Conservation (phyloP, 2,888 invertebrate genomes). For the Lucinisca nassula region DNA sequence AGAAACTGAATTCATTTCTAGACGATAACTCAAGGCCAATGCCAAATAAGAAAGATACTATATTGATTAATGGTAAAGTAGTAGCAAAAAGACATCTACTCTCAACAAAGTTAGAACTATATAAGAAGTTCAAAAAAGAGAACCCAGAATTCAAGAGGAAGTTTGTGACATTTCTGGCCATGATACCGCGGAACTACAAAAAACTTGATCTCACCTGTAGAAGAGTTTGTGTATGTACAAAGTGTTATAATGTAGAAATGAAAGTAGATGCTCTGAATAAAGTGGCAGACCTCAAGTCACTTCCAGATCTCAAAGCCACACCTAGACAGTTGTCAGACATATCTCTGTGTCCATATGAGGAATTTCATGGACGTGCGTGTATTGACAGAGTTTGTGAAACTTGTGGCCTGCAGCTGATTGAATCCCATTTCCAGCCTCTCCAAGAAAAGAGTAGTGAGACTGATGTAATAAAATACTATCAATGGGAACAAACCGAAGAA, state of each 20-base stretch:
- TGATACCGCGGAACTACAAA: background rate
- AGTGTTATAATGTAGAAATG: background rate
- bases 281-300: background rate
- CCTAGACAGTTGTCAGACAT: conserved; percentile 27
- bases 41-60: conserved; percentile 7
- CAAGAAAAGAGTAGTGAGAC: background rate
- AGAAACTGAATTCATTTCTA: background rate
- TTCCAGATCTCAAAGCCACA: conserved; percentile 9
- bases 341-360: conserved; percentile 28
- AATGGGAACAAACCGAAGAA: conserved; percentile 40
- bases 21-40: background rate
- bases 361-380: background rate
- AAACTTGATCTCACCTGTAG: conserved; percentile 24
- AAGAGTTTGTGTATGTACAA: conserved; percentile 47
- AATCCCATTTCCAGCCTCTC: background rate
- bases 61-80: background rate
- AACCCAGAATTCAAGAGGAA: background rate
- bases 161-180: background rate
- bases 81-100: conserved; percentile 36
- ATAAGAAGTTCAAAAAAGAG: conserved; percentile 16
- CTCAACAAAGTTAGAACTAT: conserved; percentile 21
- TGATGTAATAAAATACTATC: conserved; percentile 19
- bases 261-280: conserved; percentile 43
- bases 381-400: conserved; percentile 25
- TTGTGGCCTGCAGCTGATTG: conserved; percentile 2